A percentile compares a stretch with the other conserved stretches of the same genome.
Evolutionary conservation across 2,888 invertebrate genomes (phyloP).

Genomic region (Sclerodermus sp.): DNA sequence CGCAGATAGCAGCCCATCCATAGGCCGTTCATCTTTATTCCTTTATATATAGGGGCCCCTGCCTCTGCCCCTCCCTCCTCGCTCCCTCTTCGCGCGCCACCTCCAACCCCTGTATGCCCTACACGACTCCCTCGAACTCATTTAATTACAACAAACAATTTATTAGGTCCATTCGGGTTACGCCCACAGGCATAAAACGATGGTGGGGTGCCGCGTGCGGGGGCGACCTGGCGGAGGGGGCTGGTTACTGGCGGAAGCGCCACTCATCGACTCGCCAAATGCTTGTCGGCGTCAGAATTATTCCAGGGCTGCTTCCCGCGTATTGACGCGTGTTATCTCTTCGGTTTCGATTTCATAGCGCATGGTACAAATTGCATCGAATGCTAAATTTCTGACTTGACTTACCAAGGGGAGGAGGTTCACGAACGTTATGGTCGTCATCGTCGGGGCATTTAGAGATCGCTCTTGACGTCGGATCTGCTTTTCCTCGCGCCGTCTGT

Average conservation of each 20-base stretch:
- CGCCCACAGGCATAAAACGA: conserved; percentile 38
- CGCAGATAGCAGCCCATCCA: conserved; percentile 57
- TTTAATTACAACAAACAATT: conserved; percentile 59
- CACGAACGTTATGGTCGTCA: no score
- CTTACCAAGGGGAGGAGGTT: no score
- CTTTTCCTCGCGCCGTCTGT: no score
- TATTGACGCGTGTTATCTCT: no score
- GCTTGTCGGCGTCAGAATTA: no score
- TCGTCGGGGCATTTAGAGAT: no score
- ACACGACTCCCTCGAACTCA: conserved; percentile 56
- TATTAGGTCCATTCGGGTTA: conserved; percentile 55
- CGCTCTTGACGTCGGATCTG: no score
- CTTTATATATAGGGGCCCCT: conserved; percentile 41
- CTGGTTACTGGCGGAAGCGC: not conserved
- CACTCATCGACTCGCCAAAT: not conserved
- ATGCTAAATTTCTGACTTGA: no score
- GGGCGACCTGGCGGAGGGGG: not conserved
- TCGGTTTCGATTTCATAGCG: no score
- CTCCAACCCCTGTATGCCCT: conserved; percentile 38
- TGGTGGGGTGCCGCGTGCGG: conserved; percentile 9
- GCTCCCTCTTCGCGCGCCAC: conserved; percentile 5
- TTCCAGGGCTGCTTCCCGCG: no score
- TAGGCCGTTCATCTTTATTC: conserved; percentile 58
- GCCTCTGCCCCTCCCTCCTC: not conserved
- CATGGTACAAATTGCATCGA: no score